Conservation (phyloP, 2,113 vertebrate species). For the Narcine bancroftii region DNA sequence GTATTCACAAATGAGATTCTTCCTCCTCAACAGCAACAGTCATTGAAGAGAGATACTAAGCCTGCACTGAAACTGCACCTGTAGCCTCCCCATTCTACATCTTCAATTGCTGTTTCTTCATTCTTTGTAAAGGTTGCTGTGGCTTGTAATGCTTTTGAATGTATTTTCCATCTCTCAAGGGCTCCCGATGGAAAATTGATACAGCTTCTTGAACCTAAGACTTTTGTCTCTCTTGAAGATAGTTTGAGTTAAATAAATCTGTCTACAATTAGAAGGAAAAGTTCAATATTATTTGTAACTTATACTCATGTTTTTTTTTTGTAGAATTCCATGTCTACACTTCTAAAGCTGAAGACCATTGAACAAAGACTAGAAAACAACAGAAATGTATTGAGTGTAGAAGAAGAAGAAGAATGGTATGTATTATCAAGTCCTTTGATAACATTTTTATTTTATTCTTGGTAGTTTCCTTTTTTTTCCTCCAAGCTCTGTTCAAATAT, state of each 20-base stretch:
- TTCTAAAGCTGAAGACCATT: slow-evolving; percentile 59
- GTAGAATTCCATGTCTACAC: slow-evolving; percentile 63
- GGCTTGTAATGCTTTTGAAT: not conserved
- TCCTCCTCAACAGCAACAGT: not conserved
- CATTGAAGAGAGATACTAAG: not conserved
- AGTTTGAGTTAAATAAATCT: not conserved
- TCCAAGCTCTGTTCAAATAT: not conserved
- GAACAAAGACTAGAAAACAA: slow-evolving; percentile 56
- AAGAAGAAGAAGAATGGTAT: slow-evolving; percentile 67
- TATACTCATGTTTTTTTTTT: slow-evolving; percentile 35
- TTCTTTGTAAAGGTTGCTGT: not conserved
- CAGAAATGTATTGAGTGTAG: slow-evolving; percentile 50
- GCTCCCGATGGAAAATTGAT: not conserved
- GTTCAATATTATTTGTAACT: not conserved
- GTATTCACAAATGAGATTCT: not conserved
- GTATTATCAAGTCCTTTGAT: not conserved
- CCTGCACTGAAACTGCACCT: not conserved
- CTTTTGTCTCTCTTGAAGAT: not conserved
- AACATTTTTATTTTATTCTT: not conserved
- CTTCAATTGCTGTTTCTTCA: not conserved
- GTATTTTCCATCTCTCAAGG: not conserved
- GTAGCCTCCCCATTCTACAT: not conserved
- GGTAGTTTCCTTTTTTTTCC: not conserved
- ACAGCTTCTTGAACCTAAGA: not conserved
- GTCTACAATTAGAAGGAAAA: not conserved